phyloP scores from a whole-genome alignment of 2,888 invertebrate genomes.

The Eupithecia pulchellata region DNA sequence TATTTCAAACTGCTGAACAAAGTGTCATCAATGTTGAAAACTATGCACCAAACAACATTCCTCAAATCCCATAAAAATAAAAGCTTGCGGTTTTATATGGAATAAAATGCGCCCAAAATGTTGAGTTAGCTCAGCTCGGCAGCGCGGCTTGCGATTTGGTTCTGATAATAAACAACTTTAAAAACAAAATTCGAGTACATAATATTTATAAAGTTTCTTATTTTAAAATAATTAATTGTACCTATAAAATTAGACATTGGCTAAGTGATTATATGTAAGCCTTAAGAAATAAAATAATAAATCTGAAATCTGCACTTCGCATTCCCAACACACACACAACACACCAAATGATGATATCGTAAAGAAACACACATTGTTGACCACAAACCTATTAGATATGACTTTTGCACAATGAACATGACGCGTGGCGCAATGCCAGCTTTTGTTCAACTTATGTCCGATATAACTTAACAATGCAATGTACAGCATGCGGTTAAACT shows the following conservation, averaged over 20 bases:
- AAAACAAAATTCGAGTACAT: too few relatives aligned
- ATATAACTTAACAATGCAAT: conserved; percentile 22
- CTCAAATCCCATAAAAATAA: not conserved
- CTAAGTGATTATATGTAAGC: too few relatives aligned
- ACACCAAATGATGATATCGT: not conserved
- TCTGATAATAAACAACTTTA: too few relatives aligned
- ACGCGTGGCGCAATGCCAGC: conserved; percentile 52
- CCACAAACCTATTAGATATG: conserved; percentile 80
- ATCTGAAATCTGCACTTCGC: too few relatives aligned
- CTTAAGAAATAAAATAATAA: too few relatives aligned
- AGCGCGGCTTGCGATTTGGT: too few relatives aligned
- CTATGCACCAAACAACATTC: not conserved
- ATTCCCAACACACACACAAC: too few relatives aligned
- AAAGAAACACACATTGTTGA: conserved; percentile 41
- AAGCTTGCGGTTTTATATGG: not conserved
- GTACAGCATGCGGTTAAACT: conserved; percentile 33
- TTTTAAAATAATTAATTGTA: too few relatives aligned
- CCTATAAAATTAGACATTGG: too few relatives aligned
- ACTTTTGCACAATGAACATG: conserved; percentile 72
- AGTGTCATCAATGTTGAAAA: not conserved
- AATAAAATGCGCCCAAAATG: not conserved
- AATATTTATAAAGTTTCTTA: too few relatives aligned
- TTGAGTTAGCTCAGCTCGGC: too few relatives aligned
- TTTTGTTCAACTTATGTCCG: conserved; percentile 34
- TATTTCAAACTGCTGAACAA: conserved; percentile 16